Conservation (phyloP, 64 coral and sea anemone genomes). For the Dendrophyllia cribrosa region DNA sequence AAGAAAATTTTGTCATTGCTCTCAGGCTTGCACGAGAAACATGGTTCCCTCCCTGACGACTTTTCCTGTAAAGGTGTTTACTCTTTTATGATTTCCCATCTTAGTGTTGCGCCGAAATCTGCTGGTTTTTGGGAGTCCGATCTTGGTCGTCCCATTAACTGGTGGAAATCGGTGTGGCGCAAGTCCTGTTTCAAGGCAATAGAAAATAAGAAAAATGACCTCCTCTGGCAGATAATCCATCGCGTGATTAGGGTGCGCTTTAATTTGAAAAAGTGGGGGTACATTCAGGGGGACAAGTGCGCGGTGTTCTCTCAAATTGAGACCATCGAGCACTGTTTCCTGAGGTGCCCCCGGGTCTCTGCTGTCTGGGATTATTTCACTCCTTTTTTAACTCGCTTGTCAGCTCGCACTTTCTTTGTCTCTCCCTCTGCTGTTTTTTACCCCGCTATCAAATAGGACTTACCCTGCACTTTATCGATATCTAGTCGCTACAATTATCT, state of each 20-base stretch:
- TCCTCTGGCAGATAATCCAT: neutral
- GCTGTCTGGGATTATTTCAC: neutral
- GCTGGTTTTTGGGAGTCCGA: neutral
- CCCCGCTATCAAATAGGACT: too few species aligned
- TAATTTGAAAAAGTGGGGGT: slow-evolving; percentile 22
- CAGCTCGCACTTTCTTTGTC: too few species aligned
- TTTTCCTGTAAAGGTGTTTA: neutral
- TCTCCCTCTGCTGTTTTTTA: too few species aligned
- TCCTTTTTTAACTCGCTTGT: too few species aligned
- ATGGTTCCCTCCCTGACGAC: neutral
- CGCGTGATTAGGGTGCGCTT: neutral
- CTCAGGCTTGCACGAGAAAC: too few species aligned
- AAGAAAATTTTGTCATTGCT: too few species aligned
- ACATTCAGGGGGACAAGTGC: neutral
- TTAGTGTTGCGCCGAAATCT: neutral
- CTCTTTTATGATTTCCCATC: neutral
- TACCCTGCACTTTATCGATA: too few species aligned
- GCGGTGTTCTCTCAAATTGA: neutral
- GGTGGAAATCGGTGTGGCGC: slow-evolving; percentile 1
- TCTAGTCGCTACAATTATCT: too few species aligned
- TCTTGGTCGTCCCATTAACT: neutral
- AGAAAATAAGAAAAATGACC: slow-evolving; percentile 25
- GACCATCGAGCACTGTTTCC: slow-evolving; percentile 29
- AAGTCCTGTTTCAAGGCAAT: neutral
- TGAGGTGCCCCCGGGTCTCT: neutral